Conservation (phyloP, 2,113 vertebrate genomes). For the Vulpes lagopus region DNA sequence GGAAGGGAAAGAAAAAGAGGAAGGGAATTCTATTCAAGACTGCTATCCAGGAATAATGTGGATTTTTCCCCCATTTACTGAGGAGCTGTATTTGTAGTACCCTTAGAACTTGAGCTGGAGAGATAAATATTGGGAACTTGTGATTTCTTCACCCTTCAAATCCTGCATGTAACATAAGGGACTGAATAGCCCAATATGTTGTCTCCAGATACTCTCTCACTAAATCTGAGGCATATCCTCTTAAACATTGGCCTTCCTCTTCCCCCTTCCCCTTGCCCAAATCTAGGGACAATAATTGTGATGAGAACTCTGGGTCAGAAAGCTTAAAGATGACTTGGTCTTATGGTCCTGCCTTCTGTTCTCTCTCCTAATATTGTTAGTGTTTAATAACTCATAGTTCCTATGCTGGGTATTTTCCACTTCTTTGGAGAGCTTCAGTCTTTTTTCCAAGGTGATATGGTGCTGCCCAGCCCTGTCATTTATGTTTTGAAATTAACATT, state of each 20-base stretch:
- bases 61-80: neutral
- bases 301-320: neutral
- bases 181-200: neutral
- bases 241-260: neutral
- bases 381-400: neutral
- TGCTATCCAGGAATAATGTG: neutral
- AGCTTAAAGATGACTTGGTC: neutral
- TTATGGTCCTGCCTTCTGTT: neutral
- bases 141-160: neutral
- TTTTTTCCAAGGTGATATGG: neutral
- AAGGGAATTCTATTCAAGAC: neutral
- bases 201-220: neutral
- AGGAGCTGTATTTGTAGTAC: neutral
- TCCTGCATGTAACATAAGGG: neutral
- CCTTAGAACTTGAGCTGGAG: neutral
- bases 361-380: neutral
- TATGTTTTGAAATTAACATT: neutral
- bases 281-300: neutral
- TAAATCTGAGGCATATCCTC: neutral
- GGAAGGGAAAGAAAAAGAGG: neutral
- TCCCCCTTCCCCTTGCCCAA: rapidly evolving
- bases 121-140: neutral
- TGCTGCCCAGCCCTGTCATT: neutral
- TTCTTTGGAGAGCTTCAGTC: neutral
- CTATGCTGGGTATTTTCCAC: neutral